Evolutionary conservation across 2,888 invertebrate species (phyloP).

Genomic region (Platerodrilus igneus): DNA sequence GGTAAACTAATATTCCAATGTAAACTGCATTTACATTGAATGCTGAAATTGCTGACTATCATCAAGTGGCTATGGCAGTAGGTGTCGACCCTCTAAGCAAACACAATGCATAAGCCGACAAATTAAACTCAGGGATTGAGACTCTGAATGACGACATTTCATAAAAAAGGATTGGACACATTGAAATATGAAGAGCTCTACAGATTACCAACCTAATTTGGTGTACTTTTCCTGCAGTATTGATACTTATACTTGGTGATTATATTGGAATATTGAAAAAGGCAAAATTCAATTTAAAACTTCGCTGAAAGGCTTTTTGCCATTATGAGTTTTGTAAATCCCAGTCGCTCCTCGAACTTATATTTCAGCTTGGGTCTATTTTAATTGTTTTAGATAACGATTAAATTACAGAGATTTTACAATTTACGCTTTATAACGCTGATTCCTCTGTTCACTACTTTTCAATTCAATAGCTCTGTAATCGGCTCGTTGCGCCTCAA

Average conservation of each 20-base stretch:
- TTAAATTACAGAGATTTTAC: constrained; percentile 21
- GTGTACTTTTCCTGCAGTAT: constrained; percentile 22
- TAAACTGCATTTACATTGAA: constrained; percentile 37
- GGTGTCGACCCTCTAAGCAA: constrained; percentile 44
- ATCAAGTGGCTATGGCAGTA: constrained; percentile 37
- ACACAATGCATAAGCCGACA: constrained; percentile 45
- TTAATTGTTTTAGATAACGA: too few species aligned
- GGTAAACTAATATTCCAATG: constrained; percentile 31
- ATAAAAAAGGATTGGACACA: constrained; percentile 43
- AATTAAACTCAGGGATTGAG: constrained; percentile 39
- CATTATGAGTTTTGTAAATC: not conserved
- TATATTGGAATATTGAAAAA: constrained; percentile 18
- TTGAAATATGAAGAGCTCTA: constrained; percentile 32
- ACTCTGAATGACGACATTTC: constrained; percentile 36
- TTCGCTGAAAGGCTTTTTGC: constrained; percentile 4
- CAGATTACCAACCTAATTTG: constrained; percentile 24
- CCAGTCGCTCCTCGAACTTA: constrained; percentile 4
- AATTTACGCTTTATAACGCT: constrained; percentile 21
- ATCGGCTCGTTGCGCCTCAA: constrained; percentile 43
- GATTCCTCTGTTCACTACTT: constrained; percentile 22
- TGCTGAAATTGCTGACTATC: constrained; percentile 39
- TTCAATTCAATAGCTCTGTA: constrained; percentile 26
- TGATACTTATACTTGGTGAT: constrained; percentile 20
- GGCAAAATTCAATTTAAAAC: constrained; percentile 21
- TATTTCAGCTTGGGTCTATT: too few species aligned